Evolutionary conservation across 2,888 invertebrate genomes (phyloP).

Genomic region (Sinopyrophorus schimmeli): DNA sequence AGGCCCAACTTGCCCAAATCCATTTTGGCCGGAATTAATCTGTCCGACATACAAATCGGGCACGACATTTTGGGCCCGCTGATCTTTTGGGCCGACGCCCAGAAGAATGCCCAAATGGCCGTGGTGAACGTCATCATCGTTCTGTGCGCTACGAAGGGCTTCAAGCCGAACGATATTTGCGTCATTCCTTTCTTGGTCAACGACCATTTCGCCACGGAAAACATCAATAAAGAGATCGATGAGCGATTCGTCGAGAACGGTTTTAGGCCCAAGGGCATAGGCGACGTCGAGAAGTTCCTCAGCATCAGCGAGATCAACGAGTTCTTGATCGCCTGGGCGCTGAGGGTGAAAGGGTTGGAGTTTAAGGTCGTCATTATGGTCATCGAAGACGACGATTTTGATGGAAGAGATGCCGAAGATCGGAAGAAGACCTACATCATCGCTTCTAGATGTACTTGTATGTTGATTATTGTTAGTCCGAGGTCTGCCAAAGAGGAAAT

Average conservation of each 20-base stretch:
- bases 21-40: slow-evolving; percentile 37
- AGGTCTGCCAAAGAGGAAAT: slow-evolving; percentile 40
- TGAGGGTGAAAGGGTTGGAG: slow-evolving; percentile 51
- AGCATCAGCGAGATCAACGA: slow-evolving; percentile 42
- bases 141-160: slow-evolving; percentile 49
- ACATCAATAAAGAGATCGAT: slow-evolving; percentile 46
- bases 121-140: slow-evolving; percentile 47
- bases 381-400: slow-evolving; percentile 51
- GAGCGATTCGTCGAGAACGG: slow-evolving; percentile 48
- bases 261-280: slow-evolving; percentile 45
- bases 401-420: slow-evolving; percentile 47
- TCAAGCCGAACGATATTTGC: slow-evolving; percentile 50
- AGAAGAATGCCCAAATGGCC: slow-evolving; percentile 33
- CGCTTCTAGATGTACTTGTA: slow-evolving; percentile 49
- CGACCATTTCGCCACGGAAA: slow-evolving; percentile 40
- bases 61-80: slow-evolving; percentile 48
- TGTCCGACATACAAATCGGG: slow-evolving; percentile 43
- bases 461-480: slow-evolving; percentile 46
- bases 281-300: slow-evolving; percentile 48
- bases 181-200: slow-evolving; percentile 49
- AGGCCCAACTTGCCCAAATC: slow-evolving; percentile 41
- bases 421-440: slow-evolving; percentile 50
- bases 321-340: slow-evolving; percentile 49
- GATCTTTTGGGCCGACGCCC: slow-evolving; percentile 46
- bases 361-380: slow-evolving; percentile 51